Evolutionary conservation across 2,113 vertebrate genomes (phyloP).

Genomic region (Australoheros scitulus): DNA sequence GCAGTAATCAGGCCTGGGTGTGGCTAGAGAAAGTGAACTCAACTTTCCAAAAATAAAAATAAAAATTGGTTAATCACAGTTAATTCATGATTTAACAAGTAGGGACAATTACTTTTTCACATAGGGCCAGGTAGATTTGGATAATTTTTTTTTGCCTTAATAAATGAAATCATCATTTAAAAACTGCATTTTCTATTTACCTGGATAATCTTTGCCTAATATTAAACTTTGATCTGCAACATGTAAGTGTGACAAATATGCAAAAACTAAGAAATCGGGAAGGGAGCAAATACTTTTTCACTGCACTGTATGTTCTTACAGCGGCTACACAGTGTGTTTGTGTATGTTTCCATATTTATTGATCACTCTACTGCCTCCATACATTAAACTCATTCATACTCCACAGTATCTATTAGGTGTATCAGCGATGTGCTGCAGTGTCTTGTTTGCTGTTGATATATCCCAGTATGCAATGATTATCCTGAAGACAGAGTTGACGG

Average conservation of each 20-base stretch:
- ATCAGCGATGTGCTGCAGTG: neutral
- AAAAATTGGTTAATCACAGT: too few species aligned
- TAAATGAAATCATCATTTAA: neutral
- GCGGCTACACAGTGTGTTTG: neutral
- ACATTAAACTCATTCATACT: neutral
- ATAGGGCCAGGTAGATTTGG: too few species aligned
- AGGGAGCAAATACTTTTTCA: neutral
- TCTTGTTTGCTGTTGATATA: neutral
- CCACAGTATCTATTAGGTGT: neutral
- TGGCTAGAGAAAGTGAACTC: too few species aligned
- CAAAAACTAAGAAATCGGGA: neutral
- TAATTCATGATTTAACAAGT: too few species aligned
- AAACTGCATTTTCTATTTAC: neutral
- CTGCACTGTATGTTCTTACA: neutral
- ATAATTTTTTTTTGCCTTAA: neutral
- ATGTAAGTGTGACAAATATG: neutral
- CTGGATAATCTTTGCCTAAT: neutral
- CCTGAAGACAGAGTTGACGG: neutral
- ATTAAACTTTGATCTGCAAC: neutral
- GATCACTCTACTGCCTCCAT: neutral
- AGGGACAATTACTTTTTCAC: too few species aligned
- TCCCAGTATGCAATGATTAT: neutral
- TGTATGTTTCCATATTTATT: neutral
- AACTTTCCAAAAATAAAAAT: too few species aligned
- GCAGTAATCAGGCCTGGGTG: too few species aligned